Evolutionary conservation across 2,113 vertebrate species (phyloP).

Genomic region (Lophius piscatorius): DNA sequence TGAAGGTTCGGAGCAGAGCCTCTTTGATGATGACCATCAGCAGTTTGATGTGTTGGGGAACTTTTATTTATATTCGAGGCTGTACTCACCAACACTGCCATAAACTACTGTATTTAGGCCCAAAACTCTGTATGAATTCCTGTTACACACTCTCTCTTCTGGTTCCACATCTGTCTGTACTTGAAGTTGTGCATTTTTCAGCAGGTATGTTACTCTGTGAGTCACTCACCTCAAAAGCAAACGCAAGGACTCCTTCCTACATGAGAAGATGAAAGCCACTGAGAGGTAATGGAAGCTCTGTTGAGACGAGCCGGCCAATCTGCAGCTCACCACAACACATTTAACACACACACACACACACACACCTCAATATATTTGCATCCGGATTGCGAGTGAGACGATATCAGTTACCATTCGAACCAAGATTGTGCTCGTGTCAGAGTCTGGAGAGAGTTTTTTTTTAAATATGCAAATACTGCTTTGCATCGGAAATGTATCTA

Average conservation of each 20-base stretch:
- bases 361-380: slow-evolving; percentile 55
- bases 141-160: background rate
- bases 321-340: slow-evolving; percentile 73
- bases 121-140: slow-evolving; percentile 51
- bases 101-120: slow-evolving; percentile 11
- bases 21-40: too few relatives aligned
- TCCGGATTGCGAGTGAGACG: slow-evolving; percentile 63
- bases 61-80: too few relatives aligned
- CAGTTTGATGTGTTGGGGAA: too few relatives aligned
- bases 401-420: slow-evolving; percentile 75
- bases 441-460: slow-evolving; percentile 81
- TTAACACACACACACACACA: slow-evolving; percentile 42
- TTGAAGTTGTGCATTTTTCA: slow-evolving; percentile 31
- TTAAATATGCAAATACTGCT: slow-evolving; percentile 81
- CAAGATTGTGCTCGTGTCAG: slow-evolving; percentile 59
- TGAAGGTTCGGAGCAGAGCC: too few relatives aligned
- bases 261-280: slow-evolving; percentile 75
- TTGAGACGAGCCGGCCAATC: slow-evolving; percentile 78
- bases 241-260: slow-evolving; percentile 43
- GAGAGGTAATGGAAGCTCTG: slow-evolving; percentile 80
- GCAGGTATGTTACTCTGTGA: slow-evolving; percentile 8
- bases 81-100: background rate
- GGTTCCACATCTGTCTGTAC: slow-evolving; percentile 16
- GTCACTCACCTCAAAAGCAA: slow-evolving; percentile 42
- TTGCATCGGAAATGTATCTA: slow-evolving; percentile 86